Evolutionary conservation across 1,140 invertebrate species (phyloP), one percentile per base, ranked within the genome.

Genomic region (Agrilus planipennis): DNA sequence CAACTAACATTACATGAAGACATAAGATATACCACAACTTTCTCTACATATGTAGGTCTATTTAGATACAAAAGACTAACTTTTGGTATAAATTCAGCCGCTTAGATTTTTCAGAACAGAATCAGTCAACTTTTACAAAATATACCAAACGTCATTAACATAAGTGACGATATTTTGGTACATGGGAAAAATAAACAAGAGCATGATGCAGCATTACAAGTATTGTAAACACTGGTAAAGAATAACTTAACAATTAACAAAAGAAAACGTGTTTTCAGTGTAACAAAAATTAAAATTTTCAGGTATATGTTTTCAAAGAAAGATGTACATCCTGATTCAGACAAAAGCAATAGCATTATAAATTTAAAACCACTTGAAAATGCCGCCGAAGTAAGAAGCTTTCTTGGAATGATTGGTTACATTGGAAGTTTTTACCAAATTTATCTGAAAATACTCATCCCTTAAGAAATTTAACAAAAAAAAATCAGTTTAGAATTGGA

Each of bases 391-490:
- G 20, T 67, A 5, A 47, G 53, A 34, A 39, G 50, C 6, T 62
- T 60, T 39, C 20, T 63, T 9, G 64, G 60, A 0, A 42, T 64
- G 21, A 30, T 67, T 3, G 63, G 61, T 34, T 63, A 53, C 45
- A 62, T 64, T 35, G 48, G 45, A 52, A 45, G 41, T 66, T 61
- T 44, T 34, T 64, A 11, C 50, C 44, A 10, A 47, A 38, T 27
- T 28, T 52, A 7, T 41, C 59, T 16, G 44, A 52, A 7, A 51
- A 32, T 18, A 42, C 32, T 14, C 23, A 40, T 25, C 12, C 3
- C 23, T 10, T 44, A 15, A 16, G 42, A 16, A 27, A 28, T 12
- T 10, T 44, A 17, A 39, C 19, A 18, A 6, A 4, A 9, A 44
- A 44, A 35, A 40, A 5, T 10, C 9, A 30, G 18, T n/a, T 22